Conservation (phyloP, 2,888 invertebrate species). For the Drosophila nr. fundita region DNA sequence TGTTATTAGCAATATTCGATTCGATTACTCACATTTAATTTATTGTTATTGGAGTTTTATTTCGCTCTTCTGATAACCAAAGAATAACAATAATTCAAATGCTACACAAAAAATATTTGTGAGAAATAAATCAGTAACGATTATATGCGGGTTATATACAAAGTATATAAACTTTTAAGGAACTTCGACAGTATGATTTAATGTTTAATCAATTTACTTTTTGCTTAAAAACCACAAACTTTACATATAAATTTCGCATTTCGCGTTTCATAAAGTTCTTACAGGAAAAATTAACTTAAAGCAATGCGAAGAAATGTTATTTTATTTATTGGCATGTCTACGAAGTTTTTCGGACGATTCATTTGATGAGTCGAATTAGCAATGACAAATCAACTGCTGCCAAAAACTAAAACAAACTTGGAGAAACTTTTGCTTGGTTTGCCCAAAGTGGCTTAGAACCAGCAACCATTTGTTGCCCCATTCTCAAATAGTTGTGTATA, state of each 20-base stretch:
- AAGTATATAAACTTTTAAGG: not conserved
- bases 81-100: slow-evolving; percentile 11
- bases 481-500: not conserved
- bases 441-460: not conserved
- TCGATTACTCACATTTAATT: slow-evolving; percentile 34
- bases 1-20: slow-evolving; percentile 16
- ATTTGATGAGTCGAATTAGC: not conserved
- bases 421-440: slow-evolving; percentile 1
- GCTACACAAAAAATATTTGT: not conserved
- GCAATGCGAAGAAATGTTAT: not conserved
- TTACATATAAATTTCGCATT: too few relatives aligned
- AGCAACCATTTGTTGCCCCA: not conserved
- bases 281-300: not conserved
- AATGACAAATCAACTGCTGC: not conserved
- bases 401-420: not conserved
- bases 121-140: not conserved
- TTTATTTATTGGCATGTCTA: not conserved
- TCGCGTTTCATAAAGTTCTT: not conserved
- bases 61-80: not conserved
- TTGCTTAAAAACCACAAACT: not conserved
- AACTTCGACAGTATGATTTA: not conserved
- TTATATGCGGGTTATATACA: not conserved
- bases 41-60: slow-evolving; percentile 18
- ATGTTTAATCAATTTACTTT: not conserved
- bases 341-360: not conserved